Conservation (phyloP, 37 sponge, comb jelly and placozoan species). For the Aplysina aerophoba region DNA sequence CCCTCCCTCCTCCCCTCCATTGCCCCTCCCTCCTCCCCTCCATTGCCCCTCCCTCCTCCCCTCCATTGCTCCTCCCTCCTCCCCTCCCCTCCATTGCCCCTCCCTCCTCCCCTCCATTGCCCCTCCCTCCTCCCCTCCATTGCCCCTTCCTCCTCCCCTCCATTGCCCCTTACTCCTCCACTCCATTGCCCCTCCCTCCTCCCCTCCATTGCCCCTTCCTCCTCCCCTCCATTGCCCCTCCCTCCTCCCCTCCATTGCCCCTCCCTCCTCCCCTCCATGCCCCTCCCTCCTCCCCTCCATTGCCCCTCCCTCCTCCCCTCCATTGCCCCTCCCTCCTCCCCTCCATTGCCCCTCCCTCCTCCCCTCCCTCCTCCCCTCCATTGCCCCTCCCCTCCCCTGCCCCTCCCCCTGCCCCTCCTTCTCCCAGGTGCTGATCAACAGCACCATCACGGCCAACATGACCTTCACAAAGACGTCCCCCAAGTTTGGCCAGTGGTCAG, state of each 20-base stretch:
- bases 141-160: background rate
- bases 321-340: too few species aligned
- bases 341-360: too few species aligned
- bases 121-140: too few species aligned
- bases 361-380: too few species aligned
- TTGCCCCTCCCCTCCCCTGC: background rate
- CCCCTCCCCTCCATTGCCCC: too few species aligned
- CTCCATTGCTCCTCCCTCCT: too few species aligned
- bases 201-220: background rate
- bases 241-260: background rate
- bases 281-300: too few species aligned
- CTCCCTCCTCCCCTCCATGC: background rate
- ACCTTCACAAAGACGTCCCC: slow-evolving; percentile 96
- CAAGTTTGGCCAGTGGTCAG: slow-evolving; percentile 99
- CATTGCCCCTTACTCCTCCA: background rate
- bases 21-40: too few species aligned
- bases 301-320: too few species aligned
- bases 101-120: too few species aligned
- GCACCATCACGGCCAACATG: slow-evolving; percentile 94
- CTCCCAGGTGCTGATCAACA: slow-evolving; percentile 85
- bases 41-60: too few species aligned
- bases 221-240: background rate
- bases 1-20: background rate
- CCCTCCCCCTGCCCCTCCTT: background rate
- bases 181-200: background rate